These are phyloP conservation scores for Valencia hispanica DNA, from an alignment of 2,797 vertebrate species.

Conservation along the genomic window DNA sequence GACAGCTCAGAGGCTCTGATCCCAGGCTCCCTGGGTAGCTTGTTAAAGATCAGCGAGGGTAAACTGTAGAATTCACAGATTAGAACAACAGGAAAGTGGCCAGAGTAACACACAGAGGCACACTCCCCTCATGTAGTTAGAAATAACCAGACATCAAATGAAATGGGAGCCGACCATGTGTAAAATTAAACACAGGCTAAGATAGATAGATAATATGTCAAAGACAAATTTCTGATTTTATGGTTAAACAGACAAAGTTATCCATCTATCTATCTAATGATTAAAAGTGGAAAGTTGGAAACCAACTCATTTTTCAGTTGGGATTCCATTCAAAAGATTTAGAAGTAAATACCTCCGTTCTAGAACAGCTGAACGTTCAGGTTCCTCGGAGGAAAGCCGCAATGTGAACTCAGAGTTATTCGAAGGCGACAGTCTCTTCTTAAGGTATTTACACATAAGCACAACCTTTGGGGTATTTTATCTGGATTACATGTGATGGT, in stretches of 20 bases:
- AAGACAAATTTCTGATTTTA: no score
- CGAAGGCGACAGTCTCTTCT: conserved; percentile 3
- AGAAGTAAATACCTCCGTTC: conserved; percentile 6
- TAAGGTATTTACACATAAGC: background rate
- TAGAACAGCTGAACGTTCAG: conserved; percentile 45
- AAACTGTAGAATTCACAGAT: conserved; percentile 44
- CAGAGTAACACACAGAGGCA: conserved; percentile 1
- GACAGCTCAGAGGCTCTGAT: conserved; percentile 23
- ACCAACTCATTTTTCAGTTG: background rate
- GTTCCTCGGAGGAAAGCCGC: conserved; percentile 35
- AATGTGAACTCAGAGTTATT: conserved; percentile 39
- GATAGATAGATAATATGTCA: no score
- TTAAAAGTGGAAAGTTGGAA: background rate
- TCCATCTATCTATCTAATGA: no score
- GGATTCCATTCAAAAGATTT: conserved; percentile 5
- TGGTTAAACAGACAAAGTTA: no score
- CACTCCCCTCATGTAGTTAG: background rate
- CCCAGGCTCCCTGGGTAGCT: conserved; percentile 45
- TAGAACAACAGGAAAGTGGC: conserved; percentile 14
- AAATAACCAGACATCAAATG: background rate
- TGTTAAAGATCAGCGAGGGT: conserved; percentile 65
- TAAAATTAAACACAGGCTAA: background rate
- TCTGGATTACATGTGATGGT: background rate
- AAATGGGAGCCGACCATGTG: background rate
- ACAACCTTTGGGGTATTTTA: background rate